These are phyloP conservation scores for Chelonus insularis DNA, from an alignment of 1,140 invertebrate genomes.

Conservation along the genomic window DNA sequence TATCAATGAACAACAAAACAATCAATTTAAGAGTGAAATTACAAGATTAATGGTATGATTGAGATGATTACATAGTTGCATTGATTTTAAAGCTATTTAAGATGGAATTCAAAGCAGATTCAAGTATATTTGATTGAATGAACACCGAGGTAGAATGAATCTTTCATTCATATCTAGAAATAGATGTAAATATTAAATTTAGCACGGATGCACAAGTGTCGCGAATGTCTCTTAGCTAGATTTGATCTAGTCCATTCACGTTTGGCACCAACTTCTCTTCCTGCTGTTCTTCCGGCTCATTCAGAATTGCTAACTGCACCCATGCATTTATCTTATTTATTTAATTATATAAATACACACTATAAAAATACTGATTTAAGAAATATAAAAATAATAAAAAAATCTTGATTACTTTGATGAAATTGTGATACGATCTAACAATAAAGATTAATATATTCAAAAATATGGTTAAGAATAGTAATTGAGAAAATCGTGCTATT, in stretches of 20 bases:
- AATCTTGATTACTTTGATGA: too few species aligned
- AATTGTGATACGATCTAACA: too few species aligned
- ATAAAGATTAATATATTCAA: too few species aligned
- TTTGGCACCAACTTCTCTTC: constrained; percentile 26
- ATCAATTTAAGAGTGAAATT: too few species aligned
- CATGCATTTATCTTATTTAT: neutral
- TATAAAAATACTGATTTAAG: too few species aligned
- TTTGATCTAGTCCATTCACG: constrained; percentile 41
- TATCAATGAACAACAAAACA: too few species aligned
- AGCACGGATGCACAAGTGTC: constrained; percentile 32
- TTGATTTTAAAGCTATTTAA: neutral
- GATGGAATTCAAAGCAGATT: neutral
- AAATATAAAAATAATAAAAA: too few species aligned
- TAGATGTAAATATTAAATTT: constrained; percentile 51
- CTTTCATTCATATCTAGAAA: constrained; percentile 54
- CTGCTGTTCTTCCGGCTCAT: constrained; percentile 14
- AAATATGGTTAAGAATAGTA: too few species aligned
- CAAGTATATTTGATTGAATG: neutral
- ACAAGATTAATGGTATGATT: too few species aligned
- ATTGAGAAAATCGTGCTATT: too few species aligned
- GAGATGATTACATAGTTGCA: neutral
- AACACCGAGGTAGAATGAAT: neutral
- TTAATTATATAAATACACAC: neutral
- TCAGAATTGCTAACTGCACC: neutral
- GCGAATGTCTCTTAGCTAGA: constrained; percentile 21